Evolutionary conservation across 2,113 vertebrate genomes (phyloP).

Genomic region (Dipodomys spectabilis): DNA sequence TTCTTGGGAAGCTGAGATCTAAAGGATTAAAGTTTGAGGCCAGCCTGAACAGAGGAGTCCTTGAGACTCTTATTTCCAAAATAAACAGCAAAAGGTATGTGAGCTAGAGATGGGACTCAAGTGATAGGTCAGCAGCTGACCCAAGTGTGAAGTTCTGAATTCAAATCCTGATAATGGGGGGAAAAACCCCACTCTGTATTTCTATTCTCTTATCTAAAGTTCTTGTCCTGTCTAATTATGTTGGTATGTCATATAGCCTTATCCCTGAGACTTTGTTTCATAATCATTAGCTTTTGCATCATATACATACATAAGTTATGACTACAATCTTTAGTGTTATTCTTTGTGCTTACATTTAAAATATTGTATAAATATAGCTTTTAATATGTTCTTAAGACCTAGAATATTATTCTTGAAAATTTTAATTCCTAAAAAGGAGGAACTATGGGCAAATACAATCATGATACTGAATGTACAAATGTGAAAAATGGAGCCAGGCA

Average conservation of each 20-base stretch:
- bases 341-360: background rate
- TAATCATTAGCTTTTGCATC: background rate
- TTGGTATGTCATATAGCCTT: background rate
- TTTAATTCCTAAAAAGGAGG: background rate
- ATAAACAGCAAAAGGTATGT: too few species aligned
- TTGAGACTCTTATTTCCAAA: too few species aligned
- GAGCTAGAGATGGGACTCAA: too few species aligned
- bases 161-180: too few species aligned
- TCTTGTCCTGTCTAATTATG: background rate
- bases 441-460: too few species aligned
- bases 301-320: background rate
- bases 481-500: too few species aligned
- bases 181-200: background rate
- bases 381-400: background rate
- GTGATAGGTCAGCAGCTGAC: too few species aligned
- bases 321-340: slow-evolving; percentile 7
- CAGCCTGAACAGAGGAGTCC: too few species aligned
- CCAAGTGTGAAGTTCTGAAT: too few species aligned
- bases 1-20: too few species aligned
- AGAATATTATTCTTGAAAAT: slow-evolving; percentile 9
- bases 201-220: background rate
- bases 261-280: background rate
- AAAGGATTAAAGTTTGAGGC: too few species aligned
- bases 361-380: slow-evolving; percentile 19
- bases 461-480: too few species aligned